A percentile compares a stretch with the other conserved stretches of the same genome.
Conservation (phyloP, 2,888 invertebrate genomes). For the Cheilosia urbana region DNA sequence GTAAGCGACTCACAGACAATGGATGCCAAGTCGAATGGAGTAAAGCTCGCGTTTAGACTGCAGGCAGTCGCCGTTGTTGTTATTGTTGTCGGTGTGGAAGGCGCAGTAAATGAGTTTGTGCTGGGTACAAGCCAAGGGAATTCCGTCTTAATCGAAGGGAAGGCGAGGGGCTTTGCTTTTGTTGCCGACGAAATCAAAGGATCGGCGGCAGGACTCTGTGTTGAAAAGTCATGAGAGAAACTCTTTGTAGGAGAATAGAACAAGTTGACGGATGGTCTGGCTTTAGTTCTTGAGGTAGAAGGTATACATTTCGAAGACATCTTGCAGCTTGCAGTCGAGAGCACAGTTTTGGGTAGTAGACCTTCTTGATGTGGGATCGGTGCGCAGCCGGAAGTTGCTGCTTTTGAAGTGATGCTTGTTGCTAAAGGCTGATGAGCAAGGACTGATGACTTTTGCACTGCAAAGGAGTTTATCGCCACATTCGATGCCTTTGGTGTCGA, state of each 20-base stretch:
- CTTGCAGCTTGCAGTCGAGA: background rate
- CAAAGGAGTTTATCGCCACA: background rate
- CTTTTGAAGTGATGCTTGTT: slow-evolving; percentile 31
- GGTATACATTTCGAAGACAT: background rate
- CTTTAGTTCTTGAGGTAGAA: background rate
- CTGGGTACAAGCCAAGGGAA: slow-evolving; percentile 53
- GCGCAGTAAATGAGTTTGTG: slow-evolving; percentile 9
- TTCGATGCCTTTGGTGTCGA: background rate
- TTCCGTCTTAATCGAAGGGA: slow-evolving; percentile 55
- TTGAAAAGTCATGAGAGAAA: slow-evolving; percentile 52
- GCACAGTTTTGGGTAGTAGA: background rate
- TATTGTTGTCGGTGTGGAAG: slow-evolving; percentile 3
- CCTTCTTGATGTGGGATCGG: background rate
- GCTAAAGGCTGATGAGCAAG: background rate
- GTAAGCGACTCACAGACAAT: slow-evolving; percentile 45
- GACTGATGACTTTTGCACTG: background rate
- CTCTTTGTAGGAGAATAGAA: slow-evolving; percentile 58
- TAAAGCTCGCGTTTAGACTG: slow-evolving; percentile 22
- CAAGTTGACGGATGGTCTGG: slow-evolving; percentile 12
- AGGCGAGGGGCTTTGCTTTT: slow-evolving; percentile 19
- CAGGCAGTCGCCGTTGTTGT: slow-evolving; percentile 31
- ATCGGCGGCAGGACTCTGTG: slow-evolving; percentile 34
- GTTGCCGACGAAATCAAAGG: slow-evolving; percentile 41
- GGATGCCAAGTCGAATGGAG: slow-evolving; percentile 47
- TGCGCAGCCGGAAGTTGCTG: background rate